phyloP scores from a whole-genome alignment of 1,140 invertebrate species.

The Delia radicum region DNA sequence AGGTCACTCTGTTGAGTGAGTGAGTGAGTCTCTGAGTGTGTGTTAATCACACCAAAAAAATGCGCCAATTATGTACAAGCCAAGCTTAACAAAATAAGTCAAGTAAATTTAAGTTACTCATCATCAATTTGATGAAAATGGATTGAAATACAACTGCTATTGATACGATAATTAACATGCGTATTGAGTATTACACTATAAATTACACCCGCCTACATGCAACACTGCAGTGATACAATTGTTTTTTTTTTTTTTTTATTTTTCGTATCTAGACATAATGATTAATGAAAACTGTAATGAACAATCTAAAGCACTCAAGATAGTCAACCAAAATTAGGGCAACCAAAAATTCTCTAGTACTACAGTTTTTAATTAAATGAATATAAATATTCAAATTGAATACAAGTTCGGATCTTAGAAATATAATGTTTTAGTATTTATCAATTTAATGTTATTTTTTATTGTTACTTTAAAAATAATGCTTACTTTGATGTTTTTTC shows the following conservation, averaged over 20 bases:
- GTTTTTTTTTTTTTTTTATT: neutral
- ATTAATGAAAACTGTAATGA: neutral
- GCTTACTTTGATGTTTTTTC: no score
- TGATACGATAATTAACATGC: conserved; percentile 18
- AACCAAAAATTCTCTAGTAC: neutral
- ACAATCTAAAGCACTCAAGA: neutral
- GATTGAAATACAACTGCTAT: neutral
- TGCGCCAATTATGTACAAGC: conserved; percentile 9
- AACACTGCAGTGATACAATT: neutral
- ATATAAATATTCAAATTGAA: no score
- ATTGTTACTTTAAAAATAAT: no score
- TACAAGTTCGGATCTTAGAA: no score
- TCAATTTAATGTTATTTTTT: no score
- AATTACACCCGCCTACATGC: neutral
- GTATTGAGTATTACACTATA: neutral
- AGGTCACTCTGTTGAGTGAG: neutral
- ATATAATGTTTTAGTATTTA: no score
- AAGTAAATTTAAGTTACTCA: neutral
- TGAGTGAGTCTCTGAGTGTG: neutral
- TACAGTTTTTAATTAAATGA: no score
- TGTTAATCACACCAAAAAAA: neutral
- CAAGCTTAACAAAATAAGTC: neutral
- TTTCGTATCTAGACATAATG: neutral
- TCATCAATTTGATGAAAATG: neutral
- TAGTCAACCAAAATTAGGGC: no score